Evolutionary conservation across 1,140 invertebrate genomes (phyloP).

Genomic region (Neotoxoptera formosana): DNA sequence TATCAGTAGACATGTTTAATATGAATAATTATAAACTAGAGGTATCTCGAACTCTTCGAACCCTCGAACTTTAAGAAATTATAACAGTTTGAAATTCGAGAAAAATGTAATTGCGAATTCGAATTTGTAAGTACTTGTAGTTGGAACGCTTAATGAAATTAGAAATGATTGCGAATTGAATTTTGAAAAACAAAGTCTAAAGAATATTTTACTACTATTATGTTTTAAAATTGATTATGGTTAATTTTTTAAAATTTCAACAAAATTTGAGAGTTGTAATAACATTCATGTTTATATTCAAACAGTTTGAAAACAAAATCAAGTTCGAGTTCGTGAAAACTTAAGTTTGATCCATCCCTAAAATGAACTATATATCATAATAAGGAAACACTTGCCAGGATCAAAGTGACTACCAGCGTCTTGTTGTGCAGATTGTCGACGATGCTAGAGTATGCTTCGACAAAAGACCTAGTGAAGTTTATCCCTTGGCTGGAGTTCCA

Average conservation of each 20-base stretch:
- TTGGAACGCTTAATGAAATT: background rate
- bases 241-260: background rate
- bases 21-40: background rate
- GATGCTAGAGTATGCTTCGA: constrained; percentile 82
- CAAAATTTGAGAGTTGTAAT: background rate
- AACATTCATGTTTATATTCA: background rate
- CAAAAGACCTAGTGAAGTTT: constrained; percentile 88
- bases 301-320: background rate
- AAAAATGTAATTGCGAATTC: background rate
- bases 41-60: background rate
- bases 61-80: background rate
- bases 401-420: constrained; percentile 89
- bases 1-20: background rate
- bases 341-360: background rate
- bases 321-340: background rate
- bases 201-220: background rate
- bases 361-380: background rate
- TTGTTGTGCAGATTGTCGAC: constrained; percentile 90
- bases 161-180: background rate
- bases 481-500: constrained; percentile 90
- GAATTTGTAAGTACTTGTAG: background rate
- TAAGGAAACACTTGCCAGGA: constrained; percentile 76
- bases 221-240: too few relatives aligned
- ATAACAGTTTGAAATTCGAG: background rate
- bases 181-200: background rate